Percentiles rank a stretch among this genome's conserved stretches.
These are phyloP conservation scores for Meleagris gallopavo DNA, from an alignment of 2,113 vertebrate genomes.

Conservation along the genomic window DNA sequence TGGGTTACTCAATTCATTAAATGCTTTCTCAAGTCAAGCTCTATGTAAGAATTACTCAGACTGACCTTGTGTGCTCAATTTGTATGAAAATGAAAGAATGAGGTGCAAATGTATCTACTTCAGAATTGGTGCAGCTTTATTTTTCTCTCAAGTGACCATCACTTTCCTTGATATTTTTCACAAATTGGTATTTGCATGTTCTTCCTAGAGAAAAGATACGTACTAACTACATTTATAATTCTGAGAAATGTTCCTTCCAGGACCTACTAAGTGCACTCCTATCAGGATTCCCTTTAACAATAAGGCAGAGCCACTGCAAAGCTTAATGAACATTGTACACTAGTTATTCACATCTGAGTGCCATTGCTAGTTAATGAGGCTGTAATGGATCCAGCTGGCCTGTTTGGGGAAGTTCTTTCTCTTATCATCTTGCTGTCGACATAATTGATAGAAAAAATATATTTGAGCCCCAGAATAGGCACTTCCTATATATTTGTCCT, in stretches of 20 bases:
- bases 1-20: background rate
- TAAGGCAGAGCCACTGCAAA: background rate
- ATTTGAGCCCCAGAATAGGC: background rate
- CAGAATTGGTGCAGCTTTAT: background rate
- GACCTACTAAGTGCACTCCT: conserved; percentile 21
- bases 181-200: background rate
- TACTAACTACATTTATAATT: background rate
- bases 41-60: background rate
- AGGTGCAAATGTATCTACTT: background rate
- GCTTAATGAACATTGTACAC: background rate
- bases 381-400: conserved; percentile 44
- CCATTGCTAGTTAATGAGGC: conserved; percentile 44
- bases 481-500: background rate
- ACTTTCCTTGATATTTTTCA: background rate
- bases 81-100: background rate
- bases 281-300: conserved; percentile 44
- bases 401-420: conserved; percentile 22
- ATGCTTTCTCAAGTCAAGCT: background rate
- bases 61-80: background rate
- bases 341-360: conserved; percentile 39
- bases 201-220: conserved; percentile 17
- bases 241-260: background rate
- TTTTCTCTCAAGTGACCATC: background rate
- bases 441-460: background rate
- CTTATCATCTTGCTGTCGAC: background rate